Base-by-base conservation (phyloP, 1,140 invertebrate species). In the Steinernema feltiae region DNA sequence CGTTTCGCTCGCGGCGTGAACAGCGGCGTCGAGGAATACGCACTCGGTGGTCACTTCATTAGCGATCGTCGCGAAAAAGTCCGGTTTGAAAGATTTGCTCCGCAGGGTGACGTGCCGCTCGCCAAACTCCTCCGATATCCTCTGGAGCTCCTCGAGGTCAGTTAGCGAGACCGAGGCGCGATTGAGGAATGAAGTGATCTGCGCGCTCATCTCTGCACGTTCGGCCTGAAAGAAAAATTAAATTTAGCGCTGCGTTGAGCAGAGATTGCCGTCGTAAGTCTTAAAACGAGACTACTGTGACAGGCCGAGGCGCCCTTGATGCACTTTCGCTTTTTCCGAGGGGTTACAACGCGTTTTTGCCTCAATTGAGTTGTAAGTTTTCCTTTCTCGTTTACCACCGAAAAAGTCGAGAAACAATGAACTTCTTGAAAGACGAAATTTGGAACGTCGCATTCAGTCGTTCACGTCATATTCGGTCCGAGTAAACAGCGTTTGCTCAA, bases 31-130 rank as follows among this genome's bases (percentile, higher is more conserved):
- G 1, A 80, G 48, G 48, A 80, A 83, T 32, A 82, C 74, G 71
- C 82, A 83, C 74, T 83, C 82, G 17, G 82, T 83, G 32, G 82
- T 80, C 27, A 83, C 74, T 15, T 78, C 78, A 71, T 83, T 79
- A 17, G 82, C 82, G 21, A 76, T 81, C 17, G 53, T 32, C 1
- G 75, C 80, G 69, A 83, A 83, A 75, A 83, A 83, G 48, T 83
- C 82, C 15, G 82, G 82, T 48, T 82, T 84, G 76, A 83, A n/a
- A n/a, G n/a, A 83, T 17, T 80, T 82, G 69, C 48, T 48, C 0
- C 82, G 69, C 27, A 82, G 77, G 32, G 72, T 78, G 18, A 76
- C 82, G 69, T 84, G 79, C 7, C 48, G 53, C 18, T 73, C 75
- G n/a, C 82, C 82, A 53, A 80, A 83, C 12, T 78, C 76, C 31